A percentile compares a stretch with the other conserved stretches of the same genome.
These are phyloP conservation scores for Arrhopalites spinosus DNA, from an alignment of 2,888 invertebrate species.

Conservation along the genomic window DNA sequence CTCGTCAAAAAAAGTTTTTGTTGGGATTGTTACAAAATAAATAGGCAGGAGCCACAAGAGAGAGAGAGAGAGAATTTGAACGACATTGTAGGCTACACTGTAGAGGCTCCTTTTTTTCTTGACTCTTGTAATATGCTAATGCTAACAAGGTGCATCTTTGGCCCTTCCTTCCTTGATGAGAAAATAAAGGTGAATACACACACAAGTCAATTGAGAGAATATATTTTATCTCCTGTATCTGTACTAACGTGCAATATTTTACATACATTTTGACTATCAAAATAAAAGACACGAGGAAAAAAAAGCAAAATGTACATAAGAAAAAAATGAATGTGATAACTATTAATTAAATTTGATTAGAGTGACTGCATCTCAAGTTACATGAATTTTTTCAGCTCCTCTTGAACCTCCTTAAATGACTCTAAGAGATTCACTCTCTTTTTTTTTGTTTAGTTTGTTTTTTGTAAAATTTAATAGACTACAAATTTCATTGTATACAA, in stretches of 20 bases:
- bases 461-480: background rate
- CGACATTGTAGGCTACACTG: no score
- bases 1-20: no score
- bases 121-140: no score
- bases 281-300: background rate
- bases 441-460: background rate
- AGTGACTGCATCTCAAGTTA: background rate
- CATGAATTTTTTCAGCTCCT: background rate
- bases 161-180: no score
- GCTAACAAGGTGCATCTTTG: no score
- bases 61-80: no score
- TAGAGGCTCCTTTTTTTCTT: no score
- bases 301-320: background rate
- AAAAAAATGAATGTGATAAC: conserved; percentile 8
- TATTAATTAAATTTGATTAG: conserved; percentile 9
- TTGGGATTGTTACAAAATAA: no score
- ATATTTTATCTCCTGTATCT: background rate
- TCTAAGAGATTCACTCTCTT: no score
- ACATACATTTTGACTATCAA: background rate
- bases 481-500: background rate
- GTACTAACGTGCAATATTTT: background rate
- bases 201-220: background rate
- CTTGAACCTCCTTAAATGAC: background rate
- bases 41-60: no score
- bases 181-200: no score